Conservation (phyloP, 2,113 vertebrate species). For the Thamnophis sirtalis region DNA sequence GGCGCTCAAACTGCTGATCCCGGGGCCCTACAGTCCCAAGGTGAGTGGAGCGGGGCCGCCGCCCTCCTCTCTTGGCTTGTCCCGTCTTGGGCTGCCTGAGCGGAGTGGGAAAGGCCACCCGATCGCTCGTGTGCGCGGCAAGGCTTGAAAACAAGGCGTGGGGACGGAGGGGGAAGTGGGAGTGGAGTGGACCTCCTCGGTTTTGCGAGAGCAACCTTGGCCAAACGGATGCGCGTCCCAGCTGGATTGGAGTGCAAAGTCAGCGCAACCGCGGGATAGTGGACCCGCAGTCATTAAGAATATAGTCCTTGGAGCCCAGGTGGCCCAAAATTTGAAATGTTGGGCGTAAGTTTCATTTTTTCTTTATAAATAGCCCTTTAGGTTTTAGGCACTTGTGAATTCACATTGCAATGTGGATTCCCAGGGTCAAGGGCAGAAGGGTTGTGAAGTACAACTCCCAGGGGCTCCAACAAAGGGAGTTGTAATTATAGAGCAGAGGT, state of each 20-base stretch:
- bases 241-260: neutral
- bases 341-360: neutral
- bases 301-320: too few relatives aligned
- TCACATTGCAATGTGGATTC: neutral
- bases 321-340: neutral
- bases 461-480: neutral
- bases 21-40: slow-evolving; percentile 79
- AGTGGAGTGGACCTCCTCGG: neutral
- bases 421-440: neutral
- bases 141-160: neutral
- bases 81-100: neutral
- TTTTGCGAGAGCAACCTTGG: neutral
- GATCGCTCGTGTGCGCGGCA: neutral
- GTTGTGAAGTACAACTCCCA: neutral
- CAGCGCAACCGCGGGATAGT: neutral
- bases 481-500: neutral
- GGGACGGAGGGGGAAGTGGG: neutral
- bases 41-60: neutral
- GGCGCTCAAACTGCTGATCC: slow-evolving; percentile 88
- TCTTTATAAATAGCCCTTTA: neutral
- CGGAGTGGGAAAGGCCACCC: accelerated
- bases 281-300: too few relatives aligned
- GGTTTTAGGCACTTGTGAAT: neutral
- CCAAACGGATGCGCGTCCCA: neutral
- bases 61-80: neutral